Percentiles rank a stretch among this genome's conserved stretches.
Evolutionary conservation across 2,113 vertebrate genomes (phyloP).

Genomic region (Chamaea fasciata): DNA sequence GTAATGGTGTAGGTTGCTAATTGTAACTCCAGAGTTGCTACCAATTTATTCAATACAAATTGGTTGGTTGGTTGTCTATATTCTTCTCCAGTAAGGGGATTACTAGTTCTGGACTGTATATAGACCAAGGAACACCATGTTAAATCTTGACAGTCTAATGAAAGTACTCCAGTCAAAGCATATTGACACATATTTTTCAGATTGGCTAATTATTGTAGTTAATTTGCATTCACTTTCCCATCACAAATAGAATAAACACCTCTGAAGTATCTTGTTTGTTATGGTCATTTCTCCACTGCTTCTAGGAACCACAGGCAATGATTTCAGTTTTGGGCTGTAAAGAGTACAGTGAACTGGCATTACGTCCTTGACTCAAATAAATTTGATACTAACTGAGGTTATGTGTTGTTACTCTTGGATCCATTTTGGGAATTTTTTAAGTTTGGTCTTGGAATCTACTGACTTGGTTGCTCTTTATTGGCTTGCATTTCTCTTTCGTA

Average conservation of each 20-base stretch:
- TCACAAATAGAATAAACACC: background rate
- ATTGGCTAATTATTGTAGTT: background rate
- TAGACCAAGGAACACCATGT: background rate
- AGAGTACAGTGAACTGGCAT: background rate
- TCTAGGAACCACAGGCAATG: background rate
- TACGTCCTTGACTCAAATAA: background rate
- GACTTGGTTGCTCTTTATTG: background rate
- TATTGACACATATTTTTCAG: background rate
- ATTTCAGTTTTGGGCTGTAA: background rate
- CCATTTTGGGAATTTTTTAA: background rate
- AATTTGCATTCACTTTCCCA: background rate
- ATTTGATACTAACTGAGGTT: background rate
- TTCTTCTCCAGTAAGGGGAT: background rate
- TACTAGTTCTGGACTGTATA: background rate
- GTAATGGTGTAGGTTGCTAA: background rate
- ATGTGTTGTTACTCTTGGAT: background rate
- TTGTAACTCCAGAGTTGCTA: background rate
- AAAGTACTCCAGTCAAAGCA: background rate
- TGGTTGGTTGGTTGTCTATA: fast-evolving
- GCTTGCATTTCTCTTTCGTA: background rate
- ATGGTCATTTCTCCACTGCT: background rate
- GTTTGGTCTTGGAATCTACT: background rate
- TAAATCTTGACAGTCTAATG: background rate
- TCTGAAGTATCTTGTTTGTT: background rate
- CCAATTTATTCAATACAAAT: background rate